phyloP scores from a whole-genome alignment of 2,797 vertebrate genomes.

The Apogon hyalosoma region DNA sequence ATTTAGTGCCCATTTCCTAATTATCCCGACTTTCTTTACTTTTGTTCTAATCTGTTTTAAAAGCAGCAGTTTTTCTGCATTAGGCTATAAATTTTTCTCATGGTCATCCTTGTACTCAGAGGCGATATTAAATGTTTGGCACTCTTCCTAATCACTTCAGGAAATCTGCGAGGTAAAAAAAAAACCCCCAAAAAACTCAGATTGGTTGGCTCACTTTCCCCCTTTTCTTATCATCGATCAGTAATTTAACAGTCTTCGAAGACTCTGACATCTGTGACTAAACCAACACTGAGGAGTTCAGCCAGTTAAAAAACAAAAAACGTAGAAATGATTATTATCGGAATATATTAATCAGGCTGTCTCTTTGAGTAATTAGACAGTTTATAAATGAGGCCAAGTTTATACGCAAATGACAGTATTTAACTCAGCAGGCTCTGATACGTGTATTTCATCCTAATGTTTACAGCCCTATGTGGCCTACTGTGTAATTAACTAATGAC shows the following conservation, averaged over 20 bases:
- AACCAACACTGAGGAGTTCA: neutral
- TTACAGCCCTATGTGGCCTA: too few relatives aligned
- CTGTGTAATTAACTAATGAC: too few relatives aligned
- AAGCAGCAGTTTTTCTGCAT: neutral
- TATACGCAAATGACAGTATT: too few relatives aligned
- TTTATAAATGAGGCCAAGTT: too few relatives aligned
- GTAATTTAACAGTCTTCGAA: constrained; percentile 1
- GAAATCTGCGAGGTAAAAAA: constrained; percentile 26
- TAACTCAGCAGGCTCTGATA: too few relatives aligned
- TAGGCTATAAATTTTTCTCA: constrained; percentile 4
- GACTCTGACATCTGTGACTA: constrained; percentile 10
- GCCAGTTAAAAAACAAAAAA: neutral
- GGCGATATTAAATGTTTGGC: neutral
- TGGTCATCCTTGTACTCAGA: neutral
- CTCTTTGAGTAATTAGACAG: too few relatives aligned
- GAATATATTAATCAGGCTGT: too few relatives aligned
- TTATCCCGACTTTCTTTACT: constrained; percentile 13
- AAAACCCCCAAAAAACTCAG: neutral
- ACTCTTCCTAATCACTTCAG: constrained; percentile 10
- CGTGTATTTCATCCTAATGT: too few relatives aligned
- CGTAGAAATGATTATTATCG: too few relatives aligned
- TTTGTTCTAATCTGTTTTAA: neutral
- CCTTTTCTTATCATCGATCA: constrained; percentile 11
- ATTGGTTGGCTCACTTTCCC: neutral
- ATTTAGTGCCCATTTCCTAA: neutral